Base-by-base conservation (phyloP, 2,888 invertebrate genomes). In the Phorcus lineatus region DNA sequence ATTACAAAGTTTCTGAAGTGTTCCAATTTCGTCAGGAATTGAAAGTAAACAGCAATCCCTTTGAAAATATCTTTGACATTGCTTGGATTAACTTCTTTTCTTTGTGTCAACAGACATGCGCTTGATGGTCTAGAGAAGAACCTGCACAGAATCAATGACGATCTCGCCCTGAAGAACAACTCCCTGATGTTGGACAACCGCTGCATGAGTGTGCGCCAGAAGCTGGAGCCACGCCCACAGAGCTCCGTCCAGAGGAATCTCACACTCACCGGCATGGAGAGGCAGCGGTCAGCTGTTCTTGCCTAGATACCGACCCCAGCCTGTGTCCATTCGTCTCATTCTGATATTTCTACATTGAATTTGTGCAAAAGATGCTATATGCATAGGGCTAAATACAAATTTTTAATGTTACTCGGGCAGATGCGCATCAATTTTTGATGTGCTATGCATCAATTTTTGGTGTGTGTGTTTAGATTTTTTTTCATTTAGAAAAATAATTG, bases 81-180 rank as follows among this genome's bases (percentile, higher is more conserved):
- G 17, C 0, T 19, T 19, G 6, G 13, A 11, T 74, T 11, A 16
- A 22, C 0, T 9, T 74, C 17, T 75, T 74, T 17, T 54, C 24
- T 75, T 67, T 77, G 53, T 74, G 81, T 74, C 88, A 86, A 22
- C 87, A 93, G 93, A 84, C 93, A 93, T 88, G 91, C 92, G 57
- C 86, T 93, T 84, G 92, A 93, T 84, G 91, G 91, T 55, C 86
- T 93, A 67, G 90, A 93, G 86, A 89, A 92, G 85, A 93, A 93
- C 81, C 88, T 93, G 47, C 92, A 93, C 85, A 84, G 92, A 52
- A 92, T 93, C 85, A 92, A 93, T 80, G 91, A 92, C 85, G 93
- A 93, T 81, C 88, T 93, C 47, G 91, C 91, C 40, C 85, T 88
- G 81, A 93, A 93, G 88, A 91, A 88, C 80, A 91, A 92, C 86